Evolutionary conservation across 2,888 invertebrate genomes (phyloP).

Genomic region (Ennomos erosarius): DNA sequence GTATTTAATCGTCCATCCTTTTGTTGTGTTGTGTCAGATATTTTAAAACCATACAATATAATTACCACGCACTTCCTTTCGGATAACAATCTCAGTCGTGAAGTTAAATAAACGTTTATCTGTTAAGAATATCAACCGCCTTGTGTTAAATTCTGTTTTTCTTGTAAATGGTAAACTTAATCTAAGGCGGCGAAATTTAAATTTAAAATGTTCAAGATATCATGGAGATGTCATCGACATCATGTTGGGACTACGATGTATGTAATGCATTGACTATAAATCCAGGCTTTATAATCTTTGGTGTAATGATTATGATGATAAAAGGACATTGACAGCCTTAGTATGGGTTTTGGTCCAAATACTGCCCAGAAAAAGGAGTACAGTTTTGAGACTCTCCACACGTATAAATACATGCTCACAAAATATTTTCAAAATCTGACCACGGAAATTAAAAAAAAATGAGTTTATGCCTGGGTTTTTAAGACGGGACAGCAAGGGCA

Average conservation of each 20-base stretch:
- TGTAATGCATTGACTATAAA: neutral
- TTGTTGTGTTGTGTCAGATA: constrained; percentile 40
- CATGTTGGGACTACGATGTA: too few species aligned
- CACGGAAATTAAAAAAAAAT: too few species aligned
- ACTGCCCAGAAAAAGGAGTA: too few species aligned
- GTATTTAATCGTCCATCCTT: constrained; percentile 40
- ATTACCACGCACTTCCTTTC: constrained; percentile 42
- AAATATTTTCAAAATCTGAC: too few species aligned
- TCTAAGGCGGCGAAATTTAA: constrained; percentile 1
- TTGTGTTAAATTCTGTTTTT: constrained; percentile 28
- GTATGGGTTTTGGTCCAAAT: too few species aligned
- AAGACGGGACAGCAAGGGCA: too few species aligned
- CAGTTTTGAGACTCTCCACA: too few species aligned
- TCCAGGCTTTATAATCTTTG: too few species aligned
- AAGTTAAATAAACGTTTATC: constrained; percentile 43
- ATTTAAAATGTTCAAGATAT: constrained; percentile 4
- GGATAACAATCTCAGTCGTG: constrained; percentile 39
- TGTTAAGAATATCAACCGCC: constrained; percentile 41
- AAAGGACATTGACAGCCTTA: too few species aligned
- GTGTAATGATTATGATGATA: too few species aligned
- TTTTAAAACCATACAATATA: constrained; percentile 38
- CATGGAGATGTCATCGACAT: neutral
- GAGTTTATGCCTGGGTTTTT: too few species aligned
- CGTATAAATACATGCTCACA: too few species aligned
- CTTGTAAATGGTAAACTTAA: constrained; percentile 11